Evolutionary conservation across 2,888 invertebrate species (phyloP), one percentile per base, ranked within the genome.

Genomic region (Nipponacmea schrenckii): DNA sequence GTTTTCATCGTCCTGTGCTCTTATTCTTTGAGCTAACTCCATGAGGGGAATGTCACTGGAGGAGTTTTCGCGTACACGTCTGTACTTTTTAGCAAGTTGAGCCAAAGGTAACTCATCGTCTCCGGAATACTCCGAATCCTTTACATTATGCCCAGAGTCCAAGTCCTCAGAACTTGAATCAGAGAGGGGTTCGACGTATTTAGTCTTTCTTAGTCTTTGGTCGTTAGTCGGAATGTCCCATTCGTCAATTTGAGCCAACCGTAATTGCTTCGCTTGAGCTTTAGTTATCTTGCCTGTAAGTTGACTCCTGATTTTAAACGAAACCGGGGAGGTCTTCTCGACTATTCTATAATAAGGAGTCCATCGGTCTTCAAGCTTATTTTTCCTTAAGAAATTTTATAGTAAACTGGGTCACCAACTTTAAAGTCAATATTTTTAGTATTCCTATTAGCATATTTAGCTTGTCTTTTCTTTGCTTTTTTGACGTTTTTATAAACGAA

Each of bases 311-410:
- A 71, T 67, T 27, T 67, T 71, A 56, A 67, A 67, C 14, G 45
- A 70, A 12, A 72, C 67, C 14, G 74, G 75, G 14, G 64, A n/a
- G 14, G 12, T 74, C 56, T 75, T 68, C 64, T 77, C 74, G 24
- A 75, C 69, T 12, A 77, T 73, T 56, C 74, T 64, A 67, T 68
- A 75, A 50, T 72, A 76, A 7, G 74, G 77, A 26, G 44, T 64
- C 77, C 77, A 79, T 56, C 74, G 76, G 31, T n/a, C 24, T 27
- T 76, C 71, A 26, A 74, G 48, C 66, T 79, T 77, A 45, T 62
- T 67, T 68, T 72, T 67, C 24, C 50, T 65, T 62, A 69, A 63
- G 69, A 73, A 64, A 20, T 75, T 72, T 39, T 72, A 46, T 73
- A 78, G 26, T 67, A 76, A 1, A 78, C 77, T 17, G 77, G 69